A percentile compares a stretch with the other conserved stretches of the same genome.
phyloP scores from a whole-genome alignment of 2,797 vertebrate genomes.

The Scolopax rusticola region DNA sequence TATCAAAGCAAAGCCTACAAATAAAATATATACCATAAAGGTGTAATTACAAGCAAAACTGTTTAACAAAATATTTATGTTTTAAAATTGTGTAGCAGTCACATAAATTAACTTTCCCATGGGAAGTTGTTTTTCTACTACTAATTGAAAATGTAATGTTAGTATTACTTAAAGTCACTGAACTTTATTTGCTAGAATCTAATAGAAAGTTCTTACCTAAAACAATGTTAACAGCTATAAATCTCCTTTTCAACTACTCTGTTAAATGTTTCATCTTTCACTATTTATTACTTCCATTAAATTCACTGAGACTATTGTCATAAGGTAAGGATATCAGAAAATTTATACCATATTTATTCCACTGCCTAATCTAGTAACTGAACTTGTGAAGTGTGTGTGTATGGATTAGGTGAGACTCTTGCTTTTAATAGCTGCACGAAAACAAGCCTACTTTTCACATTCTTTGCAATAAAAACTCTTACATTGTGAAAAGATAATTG shows the following conservation, averaged over 20 bases:
- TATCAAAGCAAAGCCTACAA: background rate
- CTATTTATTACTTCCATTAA: background rate
- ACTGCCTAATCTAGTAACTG: conserved; percentile 66
- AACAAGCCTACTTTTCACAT: background rate
- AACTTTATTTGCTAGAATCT: background rate
- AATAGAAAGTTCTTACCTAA: background rate
- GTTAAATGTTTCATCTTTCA: conserved; percentile 45
- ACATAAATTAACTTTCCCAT: background rate
- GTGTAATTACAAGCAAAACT: background rate
- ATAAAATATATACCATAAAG: background rate
- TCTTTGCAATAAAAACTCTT: too few species aligned
- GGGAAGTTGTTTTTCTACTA: background rate
- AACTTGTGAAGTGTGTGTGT: background rate
- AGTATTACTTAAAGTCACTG: background rate
- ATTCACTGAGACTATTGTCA: background rate
- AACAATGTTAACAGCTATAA: background rate
- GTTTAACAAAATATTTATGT: background rate
- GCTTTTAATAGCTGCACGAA: conserved; percentile 51
- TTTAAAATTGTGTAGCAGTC: background rate
- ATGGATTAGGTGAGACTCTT: background rate
- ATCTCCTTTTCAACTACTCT: conserved; percentile 20
- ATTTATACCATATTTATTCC: background rate
- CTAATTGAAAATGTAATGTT: background rate
- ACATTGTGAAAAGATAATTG: background rate
- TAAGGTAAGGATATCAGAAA: conserved; percentile 46